These are phyloP conservation scores for Simalia tracyae DNA, from an alignment of 2,797 vertebrate genomes.

Conservation along the genomic window DNA sequence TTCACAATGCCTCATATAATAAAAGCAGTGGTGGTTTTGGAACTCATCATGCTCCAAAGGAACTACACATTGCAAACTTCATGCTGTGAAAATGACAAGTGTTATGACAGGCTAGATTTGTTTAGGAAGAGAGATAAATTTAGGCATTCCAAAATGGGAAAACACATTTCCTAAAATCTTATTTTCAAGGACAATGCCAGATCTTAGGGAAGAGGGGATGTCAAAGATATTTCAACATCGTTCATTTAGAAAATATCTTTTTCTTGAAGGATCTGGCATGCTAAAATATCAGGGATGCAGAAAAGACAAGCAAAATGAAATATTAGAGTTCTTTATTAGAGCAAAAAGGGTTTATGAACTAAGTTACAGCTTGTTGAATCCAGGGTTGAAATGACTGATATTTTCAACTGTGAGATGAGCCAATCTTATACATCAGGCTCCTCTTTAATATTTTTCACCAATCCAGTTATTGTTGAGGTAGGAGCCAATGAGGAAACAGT, in stretches of 20 bases:
- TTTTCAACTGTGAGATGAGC: neutral
- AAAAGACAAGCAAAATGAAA: constrained; percentile 32
- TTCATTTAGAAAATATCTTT: neutral
- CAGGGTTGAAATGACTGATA: neutral
- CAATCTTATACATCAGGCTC: neutral
- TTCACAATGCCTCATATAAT: constrained; percentile 8
- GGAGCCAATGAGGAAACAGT: neutral
- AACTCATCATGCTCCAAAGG: neutral
- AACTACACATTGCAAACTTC: neutral
- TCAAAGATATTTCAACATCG: neutral
- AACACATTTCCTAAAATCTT: neutral
- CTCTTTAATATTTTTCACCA: neutral
- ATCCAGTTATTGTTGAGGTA: neutral
- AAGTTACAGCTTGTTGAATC: neutral
- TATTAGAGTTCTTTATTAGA: constrained; percentile 20
- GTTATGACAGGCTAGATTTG: neutral
- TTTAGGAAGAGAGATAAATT: neutral
- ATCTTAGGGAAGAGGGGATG: neutral
- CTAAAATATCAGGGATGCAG: neutral
- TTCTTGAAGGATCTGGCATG: neutral
- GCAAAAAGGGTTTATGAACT: neutral
- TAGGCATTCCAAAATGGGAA: neutral
- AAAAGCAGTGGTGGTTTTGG: neutral
- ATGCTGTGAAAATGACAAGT: neutral
- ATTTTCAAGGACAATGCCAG: constrained; percentile 2